A percentile compares a stretch with the other conserved stretches of the same genome.
Conservation (phyloP, 2,113 vertebrate genomes). For the Hippolais icterina region DNA sequence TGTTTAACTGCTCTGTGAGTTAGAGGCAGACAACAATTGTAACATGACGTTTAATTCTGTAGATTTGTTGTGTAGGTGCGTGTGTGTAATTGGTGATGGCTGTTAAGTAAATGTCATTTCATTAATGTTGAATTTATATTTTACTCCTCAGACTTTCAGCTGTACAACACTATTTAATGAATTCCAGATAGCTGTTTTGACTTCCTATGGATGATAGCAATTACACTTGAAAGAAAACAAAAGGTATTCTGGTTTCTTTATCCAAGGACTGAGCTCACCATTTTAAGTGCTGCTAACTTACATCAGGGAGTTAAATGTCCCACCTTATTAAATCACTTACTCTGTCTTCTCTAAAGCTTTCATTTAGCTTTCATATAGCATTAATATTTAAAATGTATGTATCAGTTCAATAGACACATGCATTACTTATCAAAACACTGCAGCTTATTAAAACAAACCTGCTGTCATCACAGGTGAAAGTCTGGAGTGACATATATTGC, state of each 20-base stretch:
- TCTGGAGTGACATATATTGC: not conserved
- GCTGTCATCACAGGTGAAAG: not conserved
- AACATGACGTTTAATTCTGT: not conserved
- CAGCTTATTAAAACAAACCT: not conserved
- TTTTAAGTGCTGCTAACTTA: not conserved
- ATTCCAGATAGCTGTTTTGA: not conserved
- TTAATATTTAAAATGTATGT: conserved; percentile 29
- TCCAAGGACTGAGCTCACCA: not conserved
- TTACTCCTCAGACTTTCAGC: not conserved
- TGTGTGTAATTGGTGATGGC: not conserved
- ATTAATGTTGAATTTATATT: conserved; percentile 13
- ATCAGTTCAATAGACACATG: not conserved
- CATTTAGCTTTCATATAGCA: not conserved
- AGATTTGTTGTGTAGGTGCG: not conserved
- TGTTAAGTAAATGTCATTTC: not conserved
- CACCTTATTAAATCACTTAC: not conserved
- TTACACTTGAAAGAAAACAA: not conserved
- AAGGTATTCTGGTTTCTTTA: not conserved
- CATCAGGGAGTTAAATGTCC: not conserved
- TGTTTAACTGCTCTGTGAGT: not conserved
- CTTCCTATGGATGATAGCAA: not conserved
- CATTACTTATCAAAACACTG: not conserved
- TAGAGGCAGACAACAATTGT: not conserved
- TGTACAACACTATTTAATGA: not conserved
- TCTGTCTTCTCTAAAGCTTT: not conserved